A percentile compares a stretch with the other conserved stretches of the same genome.
phyloP scores from a whole-genome alignment of 2,113 vertebrate genomes.

The Myrmophylax atrothorax region DNA sequence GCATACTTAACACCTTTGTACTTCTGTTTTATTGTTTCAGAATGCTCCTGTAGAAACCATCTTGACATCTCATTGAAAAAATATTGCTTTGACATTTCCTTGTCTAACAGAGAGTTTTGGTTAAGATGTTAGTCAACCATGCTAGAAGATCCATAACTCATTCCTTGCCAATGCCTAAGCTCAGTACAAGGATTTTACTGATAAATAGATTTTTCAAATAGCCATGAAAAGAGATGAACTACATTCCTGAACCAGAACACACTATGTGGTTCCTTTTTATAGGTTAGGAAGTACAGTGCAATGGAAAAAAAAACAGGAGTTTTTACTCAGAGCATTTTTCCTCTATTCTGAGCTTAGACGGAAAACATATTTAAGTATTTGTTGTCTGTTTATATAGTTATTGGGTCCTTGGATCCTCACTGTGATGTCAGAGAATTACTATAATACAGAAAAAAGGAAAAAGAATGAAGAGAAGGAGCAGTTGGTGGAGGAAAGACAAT shows the following conservation, averaged over 20 bases:
- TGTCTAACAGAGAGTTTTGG: not conserved
- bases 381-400: not conserved
- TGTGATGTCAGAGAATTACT: not conserved
- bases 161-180: not conserved
- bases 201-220: conserved; percentile 5
- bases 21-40: not conserved
- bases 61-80: not conserved
- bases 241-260: not conserved
- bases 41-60: not conserved
- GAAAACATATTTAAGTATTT: not conserved
- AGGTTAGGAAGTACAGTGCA: not conserved
- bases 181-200: not conserved
- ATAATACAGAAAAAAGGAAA: not conserved
- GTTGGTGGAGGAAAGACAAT: conserved; percentile 21
- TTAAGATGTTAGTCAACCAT: not conserved
- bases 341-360: not conserved
- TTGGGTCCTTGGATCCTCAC: not conserved
- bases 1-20: not conserved
- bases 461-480: not conserved
- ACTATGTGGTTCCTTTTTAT: not conserved
- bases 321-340: conserved; percentile 11
- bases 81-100: not conserved
- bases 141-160: not conserved
- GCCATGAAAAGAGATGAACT: not conserved
- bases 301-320: not conserved